These are phyloP conservation scores for Agrotis exclamationis DNA, from an alignment of 2,888 invertebrate genomes.

Conservation along the genomic window DNA sequence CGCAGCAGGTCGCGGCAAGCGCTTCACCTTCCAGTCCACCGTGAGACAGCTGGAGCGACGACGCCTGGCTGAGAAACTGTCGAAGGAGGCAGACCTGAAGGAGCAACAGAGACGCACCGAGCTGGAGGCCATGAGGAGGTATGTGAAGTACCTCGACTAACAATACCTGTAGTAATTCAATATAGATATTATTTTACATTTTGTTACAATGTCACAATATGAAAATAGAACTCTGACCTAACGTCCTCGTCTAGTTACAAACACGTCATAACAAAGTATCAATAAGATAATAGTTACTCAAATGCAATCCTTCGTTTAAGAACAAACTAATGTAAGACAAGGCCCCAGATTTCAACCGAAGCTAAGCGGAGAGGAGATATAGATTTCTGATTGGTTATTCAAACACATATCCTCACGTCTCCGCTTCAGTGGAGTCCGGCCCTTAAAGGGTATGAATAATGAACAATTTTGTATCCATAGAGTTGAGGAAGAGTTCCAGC, in stretches of 20 bases:
- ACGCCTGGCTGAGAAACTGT: conserved; percentile 94
- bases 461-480: conserved; percentile 73
- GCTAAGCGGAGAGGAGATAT: no score
- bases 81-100: conserved; percentile 94
- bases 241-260: conserved; percentile 1
- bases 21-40: conserved; percentile 96
- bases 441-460: no score
- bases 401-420: no score
- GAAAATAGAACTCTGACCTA: conserved; percentile 19
- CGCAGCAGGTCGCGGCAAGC: conserved; percentile 86
- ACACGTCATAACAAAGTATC: neutral
- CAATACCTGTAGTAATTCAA: no score
- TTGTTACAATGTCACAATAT: neutral
- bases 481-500: conserved; percentile 97
- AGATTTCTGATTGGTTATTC: no score
- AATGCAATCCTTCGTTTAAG: no score
- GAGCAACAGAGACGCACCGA: conserved; percentile 94
- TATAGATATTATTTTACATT: neutral
- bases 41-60: conserved; percentile 95
- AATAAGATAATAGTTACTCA: neutral
- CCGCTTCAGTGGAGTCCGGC: no score
- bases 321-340: no score
- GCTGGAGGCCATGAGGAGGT: conserved; percentile 95
- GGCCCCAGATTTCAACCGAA: no score
- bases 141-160: neutral